Evolutionary conservation across 35 echinoderm and acorn worm species (phyloP), one percentile per base, ranked within the genome.

Genomic region (Holothuria glaberrima): DNA sequence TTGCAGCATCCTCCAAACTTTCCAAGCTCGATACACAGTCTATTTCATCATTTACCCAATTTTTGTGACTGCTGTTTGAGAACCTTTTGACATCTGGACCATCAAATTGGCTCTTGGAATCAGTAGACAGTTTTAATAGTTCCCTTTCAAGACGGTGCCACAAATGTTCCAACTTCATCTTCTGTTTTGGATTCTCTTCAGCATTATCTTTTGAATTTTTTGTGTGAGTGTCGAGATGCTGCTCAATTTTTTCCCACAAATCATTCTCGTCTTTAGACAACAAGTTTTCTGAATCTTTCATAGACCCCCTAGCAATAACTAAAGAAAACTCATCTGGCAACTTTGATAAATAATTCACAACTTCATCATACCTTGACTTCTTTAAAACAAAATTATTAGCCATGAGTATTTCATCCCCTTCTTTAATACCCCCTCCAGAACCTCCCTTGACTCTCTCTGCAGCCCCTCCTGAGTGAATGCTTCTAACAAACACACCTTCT

Each of bases 401-500:
- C 38, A 86, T 71, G 22, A 91, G 6, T 28, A 91, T 58, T 66
- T 91, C 90, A 93, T 99, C 97, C 0, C 97, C 93, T 41, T 85
- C 88, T 46, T 57, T 46, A 3, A 99, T 20, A 36, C 88, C 88
- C 36, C 41, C 35, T 50, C 33, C 69, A 35, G 18, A 35, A 17
- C 65, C 63, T 0, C 91, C 93, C 0, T 86, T 90, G 2, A 91
- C 90, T 64, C 97, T 90, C 63, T 90, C 97, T 56, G 94, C 91
- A 26, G 94, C 93, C 17, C 97, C 97, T 58, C 86, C 91, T 5
- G 64, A 82, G 22, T 80, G 81, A 66, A 99, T 67, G 60, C 80
- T 91, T 63, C 89, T 88, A 9, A 95, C 91, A 91, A 90, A 94
- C 17, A 99, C 97, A 54, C 79, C 90, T 29, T 95, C 83, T 60